These are phyloP conservation scores for Glareola pratincola DNA, from an alignment of 2,113 vertebrate genomes.

Conservation along the genomic window DNA sequence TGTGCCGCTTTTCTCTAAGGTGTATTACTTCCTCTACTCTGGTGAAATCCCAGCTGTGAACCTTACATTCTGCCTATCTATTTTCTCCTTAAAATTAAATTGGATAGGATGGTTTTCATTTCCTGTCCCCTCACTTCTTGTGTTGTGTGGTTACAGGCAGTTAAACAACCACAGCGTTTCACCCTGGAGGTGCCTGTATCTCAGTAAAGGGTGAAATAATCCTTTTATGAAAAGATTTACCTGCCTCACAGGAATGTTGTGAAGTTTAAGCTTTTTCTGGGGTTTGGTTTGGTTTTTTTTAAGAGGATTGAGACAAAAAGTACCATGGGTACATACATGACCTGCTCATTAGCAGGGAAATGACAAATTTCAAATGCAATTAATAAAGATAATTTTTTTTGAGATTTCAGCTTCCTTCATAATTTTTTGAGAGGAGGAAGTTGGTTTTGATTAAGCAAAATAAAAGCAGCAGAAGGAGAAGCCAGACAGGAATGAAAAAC, in stretches of 20 bases:
- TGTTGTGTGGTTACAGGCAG: conserved; percentile 6
- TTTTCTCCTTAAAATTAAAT: conserved; percentile 45
- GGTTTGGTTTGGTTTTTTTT: not conserved
- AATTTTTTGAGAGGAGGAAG: not conserved
- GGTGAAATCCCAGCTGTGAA: conserved; percentile 27
- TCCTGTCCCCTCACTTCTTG: conserved; percentile 15
- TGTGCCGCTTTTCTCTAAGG: not conserved
- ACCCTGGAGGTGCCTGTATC: not conserved
- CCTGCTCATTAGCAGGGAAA: not conserved
- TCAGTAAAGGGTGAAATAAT: conserved; percentile 35
- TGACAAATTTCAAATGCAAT: not conserved
- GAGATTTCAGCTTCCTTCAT: not conserved
- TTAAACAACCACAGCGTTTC: conserved; percentile 6
- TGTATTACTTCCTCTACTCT: not conserved
- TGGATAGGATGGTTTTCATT: conserved; percentile 54
- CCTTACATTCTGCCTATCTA: not conserved
- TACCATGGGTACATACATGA: not conserved
- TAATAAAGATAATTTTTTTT: not conserved
- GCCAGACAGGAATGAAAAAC: not conserved
- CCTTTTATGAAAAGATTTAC: conserved; percentile 42
- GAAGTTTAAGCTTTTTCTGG: not conserved
- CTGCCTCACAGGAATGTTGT: not conserved
- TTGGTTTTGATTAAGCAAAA: not conserved
- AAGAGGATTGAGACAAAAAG: not conserved
- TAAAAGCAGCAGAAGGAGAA: not conserved